These are phyloP conservation scores for Ceratoteleas bidentatus DNA, from an alignment of 1,140 invertebrate species.

Conservation along the genomic window DNA sequence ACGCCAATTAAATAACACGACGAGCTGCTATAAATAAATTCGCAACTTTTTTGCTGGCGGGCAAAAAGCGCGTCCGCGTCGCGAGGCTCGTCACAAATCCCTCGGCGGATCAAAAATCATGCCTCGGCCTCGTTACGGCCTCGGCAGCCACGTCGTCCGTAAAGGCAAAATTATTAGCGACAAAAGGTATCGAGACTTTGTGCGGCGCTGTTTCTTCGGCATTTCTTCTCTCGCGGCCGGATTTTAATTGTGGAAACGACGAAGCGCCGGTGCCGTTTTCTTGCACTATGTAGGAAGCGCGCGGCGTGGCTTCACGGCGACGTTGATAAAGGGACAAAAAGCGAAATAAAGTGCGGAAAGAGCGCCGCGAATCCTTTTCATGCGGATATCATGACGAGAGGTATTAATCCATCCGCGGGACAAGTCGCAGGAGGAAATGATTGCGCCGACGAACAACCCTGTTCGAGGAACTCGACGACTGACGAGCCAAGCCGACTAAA, in stretches of 20 bases:
- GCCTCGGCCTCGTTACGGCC: conserved; percentile 32
- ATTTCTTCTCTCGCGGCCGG: conserved; percentile 43
- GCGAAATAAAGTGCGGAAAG: conserved; percentile 66
- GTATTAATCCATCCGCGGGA: conserved; percentile 66
- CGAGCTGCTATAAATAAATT: conserved; percentile 24
- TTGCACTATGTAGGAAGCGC: conserved; percentile 68
- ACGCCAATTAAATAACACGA: conserved; percentile 34
- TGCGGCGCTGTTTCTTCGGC: conserved; percentile 13
- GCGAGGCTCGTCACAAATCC: conserved; percentile 40
- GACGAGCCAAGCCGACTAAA: conserved; percentile 47
- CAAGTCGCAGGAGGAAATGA: conserved; percentile 61
- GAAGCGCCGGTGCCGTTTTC: conserved; percentile 69
- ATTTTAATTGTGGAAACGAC: conserved; percentile 71
- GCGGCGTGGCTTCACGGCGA: conserved; percentile 50
- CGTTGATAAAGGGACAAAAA: conserved; percentile 66
- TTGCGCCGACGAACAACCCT: conserved; percentile 48
- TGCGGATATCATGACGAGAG: conserved; percentile 66
- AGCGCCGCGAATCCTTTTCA: conserved; percentile 67
- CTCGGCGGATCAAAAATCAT: conserved; percentile 41
- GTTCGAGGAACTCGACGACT: conserved; percentile 50
- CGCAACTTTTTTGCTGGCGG: conserved; percentile 8
- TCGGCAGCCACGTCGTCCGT: not conserved
- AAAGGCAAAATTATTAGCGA: conserved; percentile 59
- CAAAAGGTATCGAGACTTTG: conserved; percentile 61
- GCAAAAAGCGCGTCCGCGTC: conserved; percentile 16